These are phyloP conservation scores for Cyrtorhinus lividipennis DNA, from an alignment of 1,140 invertebrate species.

Conservation along the genomic window DNA sequence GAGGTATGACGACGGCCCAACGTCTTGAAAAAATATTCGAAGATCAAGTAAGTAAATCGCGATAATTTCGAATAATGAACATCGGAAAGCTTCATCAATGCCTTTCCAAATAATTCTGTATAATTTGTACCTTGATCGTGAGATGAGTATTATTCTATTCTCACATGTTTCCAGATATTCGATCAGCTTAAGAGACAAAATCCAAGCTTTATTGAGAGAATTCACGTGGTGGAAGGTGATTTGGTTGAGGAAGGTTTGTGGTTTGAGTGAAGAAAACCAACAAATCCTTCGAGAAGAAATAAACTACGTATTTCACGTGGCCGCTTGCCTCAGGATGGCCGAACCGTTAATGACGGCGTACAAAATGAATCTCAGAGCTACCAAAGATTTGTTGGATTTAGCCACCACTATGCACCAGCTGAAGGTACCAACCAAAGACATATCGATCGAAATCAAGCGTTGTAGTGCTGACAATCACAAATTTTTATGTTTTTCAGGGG, in stretches of 20 bases:
- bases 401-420: conserved; percentile 30
- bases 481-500: conserved; percentile 27
- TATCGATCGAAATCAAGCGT: neutral
- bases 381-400: conserved; percentile 24
- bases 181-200: conserved; percentile 33
- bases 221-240: conserved; percentile 49
- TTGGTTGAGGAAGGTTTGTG: conserved; percentile 47
- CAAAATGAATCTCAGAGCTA: conserved; percentile 26
- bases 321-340: conserved; percentile 50
- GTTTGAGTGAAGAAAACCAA: conserved; percentile 45
- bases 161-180: conserved; percentile 38
- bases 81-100: neutral
- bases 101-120: neutral
- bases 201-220: conserved; percentile 39
- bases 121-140: neutral
- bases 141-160: too few relatives aligned
- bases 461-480: too few relatives aligned
- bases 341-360: conserved; percentile 37
- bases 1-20: conserved; percentile 49
- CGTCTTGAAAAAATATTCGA: conserved; percentile 47
- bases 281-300: conserved; percentile 41
- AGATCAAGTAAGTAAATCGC: conserved; percentile 38
- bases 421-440: conserved; percentile 27
- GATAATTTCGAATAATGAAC: too few relatives aligned
- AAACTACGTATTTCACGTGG: conserved; percentile 54